Base-by-base conservation (phyloP, 2,113 vertebrate genomes). In the Oncorhynchus tshawytscha region DNA sequence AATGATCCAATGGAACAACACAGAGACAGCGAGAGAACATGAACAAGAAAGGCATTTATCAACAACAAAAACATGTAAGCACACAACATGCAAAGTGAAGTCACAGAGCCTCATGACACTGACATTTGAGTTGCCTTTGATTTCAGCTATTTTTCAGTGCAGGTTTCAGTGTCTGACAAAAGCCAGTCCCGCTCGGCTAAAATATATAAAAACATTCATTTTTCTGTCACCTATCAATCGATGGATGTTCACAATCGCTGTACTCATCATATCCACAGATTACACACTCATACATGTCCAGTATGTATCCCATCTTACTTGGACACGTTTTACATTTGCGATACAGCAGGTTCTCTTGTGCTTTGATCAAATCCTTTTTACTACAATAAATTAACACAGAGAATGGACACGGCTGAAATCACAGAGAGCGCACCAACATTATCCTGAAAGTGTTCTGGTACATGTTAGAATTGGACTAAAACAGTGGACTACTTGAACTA, bases 141-240 rank as follows among this genome's bases (percentile, higher is more conserved):
- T 71, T 3, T 45, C 39, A 45, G 9, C 2, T 11, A 45, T 45
- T 77, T 84, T 84, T 88, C 87, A 88, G 88, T 88, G 88, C 88
- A 84, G 80, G 67, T 83, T 88, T 54, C 69, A 72, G 39, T 45
- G 11, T 45, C 39, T 45, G 39, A 45, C 39, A 45, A 45, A 45
- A 78, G 64, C 77, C 31, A 48, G 74, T 80, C 73, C 75, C 39
- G 66, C 60, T 25, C 59, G 54, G 72, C 22, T 6, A 69, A 75
- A 75, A 59, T 49, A 29, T 71, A 80, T 82, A 81, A 88, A 27
- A 27, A 86, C 85, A 87, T 81, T 87, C 76, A 82, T 82, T 60
- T 59, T 82, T 76, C 71, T 75, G 75, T 83, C 85, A 79, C 70
- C 71, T 64, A 78, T 45, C 59, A 59, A 34, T 25, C 45, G 3